Base-by-base conservation (phyloP, 1,140 invertebrate genomes). In the Aethina tumida region DNA sequence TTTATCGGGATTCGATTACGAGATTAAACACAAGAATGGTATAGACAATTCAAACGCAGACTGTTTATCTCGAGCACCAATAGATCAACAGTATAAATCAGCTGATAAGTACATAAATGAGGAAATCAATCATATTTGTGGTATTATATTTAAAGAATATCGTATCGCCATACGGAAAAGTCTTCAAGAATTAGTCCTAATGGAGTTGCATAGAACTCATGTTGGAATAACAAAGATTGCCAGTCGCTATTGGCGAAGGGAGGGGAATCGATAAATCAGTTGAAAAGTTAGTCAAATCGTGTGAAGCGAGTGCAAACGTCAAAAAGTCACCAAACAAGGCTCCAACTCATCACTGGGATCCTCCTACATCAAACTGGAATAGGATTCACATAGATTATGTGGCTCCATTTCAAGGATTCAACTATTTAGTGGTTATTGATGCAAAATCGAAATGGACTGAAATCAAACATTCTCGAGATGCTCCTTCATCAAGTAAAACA, bases 391-490 rank as follows among this genome's bases (percentile, higher is more conserved):
- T 53, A 10, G 56, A 60, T 40, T 61, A 53, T 41, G 38, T 49
- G 4, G 52, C 49, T 5, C 45, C 43, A 18, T 51, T 52, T 29
- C 16, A 40, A 26, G 39, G 36, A 12, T 8, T 52, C 25, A 37
- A 49, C 35, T 58, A 47, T 33, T 31, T 59, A 14, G 26, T 56
- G 5, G 9, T 58, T 5, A 35, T 59, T 4, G 54, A 59, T 43
- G 52, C 52, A 28, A 53, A 56, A 21, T 53, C 47, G 13, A 59
- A 59, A 47, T 60, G 20, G 59, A 48, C 15, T 62, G 52, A 49
- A 56, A 56, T 44, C 55, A 25, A 22, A 35, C 15, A 28, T 10
- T n/a, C 9, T 4, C 21, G 17, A 8, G 16, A 31, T 20, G 34
- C 39, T 5, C 41, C 47, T 33, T 20, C 29, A 33, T 32, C 47